Conservation (phyloP, 1,140 invertebrate genomes). For the Penaeus chinensis region DNA sequence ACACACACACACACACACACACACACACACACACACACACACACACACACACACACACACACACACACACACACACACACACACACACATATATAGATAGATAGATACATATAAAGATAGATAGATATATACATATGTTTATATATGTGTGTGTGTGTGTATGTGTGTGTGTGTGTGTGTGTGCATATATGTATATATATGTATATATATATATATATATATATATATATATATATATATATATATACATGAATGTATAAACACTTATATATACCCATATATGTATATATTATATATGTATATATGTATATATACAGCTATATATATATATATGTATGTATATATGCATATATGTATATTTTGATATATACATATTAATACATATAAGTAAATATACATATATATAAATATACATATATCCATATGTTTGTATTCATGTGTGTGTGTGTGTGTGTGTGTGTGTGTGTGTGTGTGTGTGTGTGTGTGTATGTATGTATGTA, state of each 20-base stretch:
- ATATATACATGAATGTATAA: too few species aligned
- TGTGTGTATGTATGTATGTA: not conserved
- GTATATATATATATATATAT: not conserved
- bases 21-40: not conserved
- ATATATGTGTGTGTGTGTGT: not conserved
- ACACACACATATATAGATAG: not conserved
- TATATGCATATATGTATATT: too few species aligned
- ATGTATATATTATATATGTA: too few species aligned
- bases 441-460: not conserved
- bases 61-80: not conserved
- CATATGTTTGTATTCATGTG: slow-evolving; percentile 1
- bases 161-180: not conserved
- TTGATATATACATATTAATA: too few species aligned
- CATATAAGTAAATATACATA: too few species aligned
- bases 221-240: too few species aligned
- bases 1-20: not conserved
- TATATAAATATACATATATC: not conserved
- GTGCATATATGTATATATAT: not conserved
- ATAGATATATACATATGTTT: not conserved
- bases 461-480: not conserved
- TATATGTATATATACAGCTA: too few species aligned
- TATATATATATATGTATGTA: too few species aligned
- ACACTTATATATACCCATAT: too few species aligned
- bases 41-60: not conserved
- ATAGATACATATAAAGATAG: not conserved